Evolutionary conservation across 2,113 vertebrate species (phyloP), one percentile per base, ranked within the genome.

Genomic region (Phylloscopus trochilus): DNA sequence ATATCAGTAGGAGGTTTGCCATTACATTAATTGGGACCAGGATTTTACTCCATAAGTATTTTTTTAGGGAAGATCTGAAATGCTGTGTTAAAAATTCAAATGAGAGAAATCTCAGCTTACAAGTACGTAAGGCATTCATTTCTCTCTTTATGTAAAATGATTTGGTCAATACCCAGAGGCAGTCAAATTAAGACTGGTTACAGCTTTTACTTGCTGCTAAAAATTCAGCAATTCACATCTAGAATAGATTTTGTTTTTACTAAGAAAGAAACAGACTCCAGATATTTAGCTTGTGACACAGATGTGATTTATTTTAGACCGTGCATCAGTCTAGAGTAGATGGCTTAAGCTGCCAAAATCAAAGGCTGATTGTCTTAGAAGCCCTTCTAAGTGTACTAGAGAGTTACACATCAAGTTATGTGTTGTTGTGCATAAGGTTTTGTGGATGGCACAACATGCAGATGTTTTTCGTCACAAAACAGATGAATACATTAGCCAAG

Each of bases 161-260:
- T 41, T 63, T 41, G 52, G 51, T 86, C 92, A 88, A 24, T 74
- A 84, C 22, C 24, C 64, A 68, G 41, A 89, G 47, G n/a, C 73
- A 90, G 88, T 75, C 89, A 83, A 80, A 83, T 91, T 78, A 83
- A 78, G 76, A 47, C 31, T 55, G 13, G 13, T 81, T 89, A 70
- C 41, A 72, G 49, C 52, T 93, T 85, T 92, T 72, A 75, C 27
- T 87, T 91, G 55, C 19, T 70, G 68, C 64, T 89, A 84, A 93
- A 93, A 95, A 58, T 52, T 81, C 49, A 91, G 60, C 41, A 83
- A 27, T 66, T 93, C 53, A 15, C 28, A 53, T 69, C 53, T 49
- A 93, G 77, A 89, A 92, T 30, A 95, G 74, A 84, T 82, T 87
- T 95, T 76, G 15, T 14, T 89, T 90, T 82, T 46, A 53, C 28